Base-by-base conservation (phyloP, 1,140 invertebrate genomes). In the Polyergus mexicanus region DNA sequence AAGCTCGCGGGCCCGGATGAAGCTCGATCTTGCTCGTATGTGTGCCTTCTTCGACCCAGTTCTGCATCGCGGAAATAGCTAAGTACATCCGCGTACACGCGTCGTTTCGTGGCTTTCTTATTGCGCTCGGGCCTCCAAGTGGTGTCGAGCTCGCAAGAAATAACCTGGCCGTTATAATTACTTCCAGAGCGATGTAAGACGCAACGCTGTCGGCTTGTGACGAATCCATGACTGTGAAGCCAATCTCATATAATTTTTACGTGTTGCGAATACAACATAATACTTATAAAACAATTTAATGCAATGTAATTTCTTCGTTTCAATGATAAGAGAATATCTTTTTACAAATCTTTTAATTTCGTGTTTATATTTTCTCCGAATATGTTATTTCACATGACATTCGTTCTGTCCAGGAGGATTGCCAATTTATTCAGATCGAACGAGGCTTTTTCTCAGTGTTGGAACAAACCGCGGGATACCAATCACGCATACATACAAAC, bases 11-110 rank as follows among this genome's bases (percentile, higher is more conserved):
- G 25, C 38, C 58, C 41, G 69, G 68, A 86, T 32, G 41, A 80
- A 54, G 3, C 65, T 74, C 35, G 54, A 51, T 22, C 35, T 81
- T 25, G 51, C 71, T 41, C 68, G 66, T 28, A 32, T 54, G 35
- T 38, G 10, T 44, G 66, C 54, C 89, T 84, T 80, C 83, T 88
- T 90, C 77, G 89, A 90, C 89, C 89, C 28, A 90, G 65, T 90
- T 90, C 72, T 80, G 84, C 38, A 90, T 38, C 86, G 89, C 88
- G 89, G 88, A 88, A 90, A 90, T 90, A 90, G 86, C 89, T 85
- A 87, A 85, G 89, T 86, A 89, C 80, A 89, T 89, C 77, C 77
- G 65, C 76, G 65, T 81, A 76, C 22, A 68, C 44, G 44, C 54
- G 28, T 81, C 32, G 44, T 35, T 41, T 85, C 77, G 88, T 56